Evolutionary conservation across 2,797 vertebrate genomes (phyloP), one percentile per base, ranked within the genome.

Genomic region (Sardinella longiceps): DNA sequence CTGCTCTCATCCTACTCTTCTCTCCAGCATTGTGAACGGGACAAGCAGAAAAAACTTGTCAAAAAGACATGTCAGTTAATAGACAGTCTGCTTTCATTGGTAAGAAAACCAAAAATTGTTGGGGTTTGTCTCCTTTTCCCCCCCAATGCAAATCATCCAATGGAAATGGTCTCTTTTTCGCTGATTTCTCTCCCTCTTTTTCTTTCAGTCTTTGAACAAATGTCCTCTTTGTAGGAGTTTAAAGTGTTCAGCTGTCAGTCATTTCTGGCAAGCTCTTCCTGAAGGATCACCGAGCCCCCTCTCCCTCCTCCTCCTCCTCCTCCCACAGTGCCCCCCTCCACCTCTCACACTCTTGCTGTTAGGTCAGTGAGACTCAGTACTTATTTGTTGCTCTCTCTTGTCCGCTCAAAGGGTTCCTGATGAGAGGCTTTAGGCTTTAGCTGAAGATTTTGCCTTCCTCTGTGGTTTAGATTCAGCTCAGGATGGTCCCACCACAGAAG

Each of bases 401-500:
- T 82, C 77, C 83, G 0, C 70, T 23, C 1, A 33, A 33, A 30
- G 70, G 5, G 39, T 53, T 60, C 83, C 58, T 46, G 66, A 53
- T 0, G 53, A 3, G 5, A 46, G 58, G 81, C n/a, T 6, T 60
- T 9, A 15, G 51, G 51, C 20, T 63, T 63, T 63, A 63, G 60
- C 2, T 74, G 45, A 51, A 80, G 53, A 20, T 83, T 83, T 86
- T 91, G 90, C 89, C 84, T 81, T 91, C 91, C 90, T 84, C 84
- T 37, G 80, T 33, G 80, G 82, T 81, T 30, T 33, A 43, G 28
- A 1, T 82, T 98, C 97, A 98, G 96, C 97, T 98, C 94, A 97
- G 96, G 95, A 98, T 95, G 93, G 95, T 94, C 91, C 96, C 92
- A 90, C 96, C 94, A 94, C 97, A 97, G 94, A 97, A 95, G 86